Conservation (phyloP, 2,888 invertebrate species). For the Acleris cristana region DNA sequence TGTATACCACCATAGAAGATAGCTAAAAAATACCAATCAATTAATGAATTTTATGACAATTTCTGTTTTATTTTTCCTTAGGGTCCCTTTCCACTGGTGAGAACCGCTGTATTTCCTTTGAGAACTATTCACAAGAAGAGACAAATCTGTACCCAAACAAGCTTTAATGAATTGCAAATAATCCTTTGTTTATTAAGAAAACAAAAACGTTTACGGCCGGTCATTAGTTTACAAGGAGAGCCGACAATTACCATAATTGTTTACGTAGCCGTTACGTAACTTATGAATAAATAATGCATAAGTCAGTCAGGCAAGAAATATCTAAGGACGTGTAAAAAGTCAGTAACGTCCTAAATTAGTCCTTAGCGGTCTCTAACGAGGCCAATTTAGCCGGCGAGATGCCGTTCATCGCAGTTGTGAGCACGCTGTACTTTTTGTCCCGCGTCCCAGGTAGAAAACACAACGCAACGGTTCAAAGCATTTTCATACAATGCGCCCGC, state of each 20-base stretch:
- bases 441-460: slow-evolving; percentile 75
- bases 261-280: slow-evolving; percentile 48
- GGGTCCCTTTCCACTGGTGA: slow-evolving; percentile 26
- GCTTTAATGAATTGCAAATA: slow-evolving; percentile 48
- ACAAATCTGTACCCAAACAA: slow-evolving; percentile 44
- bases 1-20: background rate
- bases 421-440: slow-evolving; percentile 77
- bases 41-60: background rate
- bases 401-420: slow-evolving; percentile 70
- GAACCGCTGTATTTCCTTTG: slow-evolving; percentile 20
- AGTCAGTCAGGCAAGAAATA: slow-evolving; percentile 21
- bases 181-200: slow-evolving; percentile 51
- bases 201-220: slow-evolving; percentile 52
- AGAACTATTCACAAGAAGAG: slow-evolving; percentile 18
- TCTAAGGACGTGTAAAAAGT: slow-evolving; percentile 60
- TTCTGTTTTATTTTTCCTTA: background rate
- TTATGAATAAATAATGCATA: slow-evolving; percentile 43
- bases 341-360: slow-evolving; percentile 75
- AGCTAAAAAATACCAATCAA: background rate
- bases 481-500: slow-evolving; percentile 82
- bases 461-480: slow-evolving; percentile 68
- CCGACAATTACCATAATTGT: slow-evolving; percentile 56
- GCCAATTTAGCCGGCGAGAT: slow-evolving; percentile 73
- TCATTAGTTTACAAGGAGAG: slow-evolving; percentile 55
- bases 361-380: slow-evolving; percentile 72